Conservation (phyloP, 2,113 vertebrate genomes). For the Saimiri boliviensis region DNA sequence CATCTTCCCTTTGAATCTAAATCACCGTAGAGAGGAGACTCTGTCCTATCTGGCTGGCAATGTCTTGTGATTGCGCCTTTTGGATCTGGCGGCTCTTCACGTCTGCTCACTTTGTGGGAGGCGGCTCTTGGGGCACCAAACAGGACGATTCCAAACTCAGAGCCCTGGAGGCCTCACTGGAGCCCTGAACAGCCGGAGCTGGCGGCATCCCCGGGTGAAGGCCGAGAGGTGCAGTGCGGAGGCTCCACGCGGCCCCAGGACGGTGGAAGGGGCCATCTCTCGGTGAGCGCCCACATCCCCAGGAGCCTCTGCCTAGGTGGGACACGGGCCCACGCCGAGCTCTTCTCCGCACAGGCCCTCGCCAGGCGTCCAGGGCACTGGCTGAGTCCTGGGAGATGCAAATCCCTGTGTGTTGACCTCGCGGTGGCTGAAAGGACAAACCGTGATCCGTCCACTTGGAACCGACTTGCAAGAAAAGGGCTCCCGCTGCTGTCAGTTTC, state of each 20-base stretch:
- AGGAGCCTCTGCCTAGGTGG: background rate
- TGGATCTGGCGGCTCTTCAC: background rate
- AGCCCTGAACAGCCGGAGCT: no score
- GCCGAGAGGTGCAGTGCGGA: background rate
- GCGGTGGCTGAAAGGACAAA: background rate
- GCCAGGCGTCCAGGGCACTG: no score
- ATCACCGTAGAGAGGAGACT: background rate
- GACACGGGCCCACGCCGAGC: background rate
- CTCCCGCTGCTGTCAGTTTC: background rate
- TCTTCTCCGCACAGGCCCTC: no score
- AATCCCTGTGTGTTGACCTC: background rate
- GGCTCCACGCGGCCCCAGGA: no score
- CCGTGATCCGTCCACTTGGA: background rate
- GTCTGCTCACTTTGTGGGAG: background rate
- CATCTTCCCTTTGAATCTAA: no score
- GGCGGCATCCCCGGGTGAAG: no score
- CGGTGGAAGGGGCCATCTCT: no score
- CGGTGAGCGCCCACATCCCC: background rate
- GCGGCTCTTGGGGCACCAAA: background rate
- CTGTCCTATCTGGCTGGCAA: background rate
- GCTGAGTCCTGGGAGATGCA: background rate
- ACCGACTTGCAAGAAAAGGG: background rate
- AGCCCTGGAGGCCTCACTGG: background rate
- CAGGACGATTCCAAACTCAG: background rate
- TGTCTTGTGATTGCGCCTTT: background rate